These are phyloP conservation scores for Rhamphomyia laevipes DNA, from an alignment of 2,888 invertebrate species.

Conservation along the genomic window DNA sequence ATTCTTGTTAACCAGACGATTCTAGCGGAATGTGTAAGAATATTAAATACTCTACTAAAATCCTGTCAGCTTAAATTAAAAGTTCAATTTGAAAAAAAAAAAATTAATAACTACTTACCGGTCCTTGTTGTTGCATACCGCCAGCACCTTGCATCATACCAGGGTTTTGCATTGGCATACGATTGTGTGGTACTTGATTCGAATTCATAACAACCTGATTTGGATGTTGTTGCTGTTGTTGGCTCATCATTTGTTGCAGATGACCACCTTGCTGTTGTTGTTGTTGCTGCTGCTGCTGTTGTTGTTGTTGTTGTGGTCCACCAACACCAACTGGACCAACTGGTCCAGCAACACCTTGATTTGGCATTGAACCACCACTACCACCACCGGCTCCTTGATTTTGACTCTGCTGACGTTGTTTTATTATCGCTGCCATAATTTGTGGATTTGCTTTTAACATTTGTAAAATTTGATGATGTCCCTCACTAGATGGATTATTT, in stretches of 20 bases:
- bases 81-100: background rate
- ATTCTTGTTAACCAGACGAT: no score
- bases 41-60: no score
- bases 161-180: constrained; percentile 35
- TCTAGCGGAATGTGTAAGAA: no score
- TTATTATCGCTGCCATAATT: constrained; percentile 90
- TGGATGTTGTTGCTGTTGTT: constrained; percentile 36
- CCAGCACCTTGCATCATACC: constrained; percentile 28
- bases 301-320: constrained; percentile 28
- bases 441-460: constrained; percentile 90
- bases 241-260: constrained; percentile 35
- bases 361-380: constrained; percentile 5
- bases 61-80: background rate
- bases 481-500: constrained; percentile 81
- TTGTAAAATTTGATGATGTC: constrained; percentile 78
- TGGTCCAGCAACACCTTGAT: constrained; percentile 11
- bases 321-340: constrained; percentile 8
- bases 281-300: constrained; percentile 30
- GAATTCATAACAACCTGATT: constrained; percentile 41
- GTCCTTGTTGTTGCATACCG: constrained; percentile 29
- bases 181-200: constrained; percentile 38
- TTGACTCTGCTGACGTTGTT: constrained; percentile 58
- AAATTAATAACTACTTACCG: constrained; percentile 24
- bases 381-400: constrained; percentile 17
- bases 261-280: constrained; percentile 42